Base-by-base conservation (phyloP, 2,113 vertebrate species). In the Percina caprodes region DNA sequence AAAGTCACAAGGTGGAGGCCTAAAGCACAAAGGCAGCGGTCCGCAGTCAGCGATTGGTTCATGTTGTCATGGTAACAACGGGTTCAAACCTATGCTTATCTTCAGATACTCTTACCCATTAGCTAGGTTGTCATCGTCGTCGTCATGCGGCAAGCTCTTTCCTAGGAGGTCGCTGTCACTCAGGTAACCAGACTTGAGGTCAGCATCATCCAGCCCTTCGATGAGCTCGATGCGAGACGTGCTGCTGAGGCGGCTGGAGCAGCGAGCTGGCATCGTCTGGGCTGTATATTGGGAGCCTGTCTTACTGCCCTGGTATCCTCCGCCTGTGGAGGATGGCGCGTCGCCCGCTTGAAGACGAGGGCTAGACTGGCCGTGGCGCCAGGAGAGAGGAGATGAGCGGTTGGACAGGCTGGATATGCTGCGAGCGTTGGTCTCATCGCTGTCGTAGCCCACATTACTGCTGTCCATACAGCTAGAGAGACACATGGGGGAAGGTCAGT, bases 301-400 rank as follows among this genome's bases (percentile, higher is more conserved):
- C 90, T 97, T 97, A 0, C 94, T 78, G 4, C 85, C 95, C 0
- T 95, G 95, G 84, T 97, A 98, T 1, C 95, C 92, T 81, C 95
- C 76, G 86, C 97, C 5, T 0, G 94, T 91, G 16, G 97, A 97
- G 0, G 98, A 99, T 0, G 98, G 98, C 0, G 98, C 98, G 0
- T 99, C 98, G 0, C 98, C 98, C 0, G 98, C 98, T 91, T 99
- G 98, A 79, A 99, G 95, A 13, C 98, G 95, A 0, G 98, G 98
- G 86, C 98, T 99, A n/a, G 98, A 96, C 90, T 99, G 98, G 55
- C 98, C 98, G 0, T 99, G 98, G 88, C 97, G 97, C 98, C 98
- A 99, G 51, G 98, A 99, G 6, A 99, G 94, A 0, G 98, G 98
- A 0, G 98, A 99, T 0, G 98, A 99, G 88, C 98, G 97, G 92